Percentiles rank a stretch among this genome's conserved stretches.
These are phyloP conservation scores for Parambassis ranga DNA, from an alignment of 2,797 vertebrate species.

Conservation along the genomic window DNA sequence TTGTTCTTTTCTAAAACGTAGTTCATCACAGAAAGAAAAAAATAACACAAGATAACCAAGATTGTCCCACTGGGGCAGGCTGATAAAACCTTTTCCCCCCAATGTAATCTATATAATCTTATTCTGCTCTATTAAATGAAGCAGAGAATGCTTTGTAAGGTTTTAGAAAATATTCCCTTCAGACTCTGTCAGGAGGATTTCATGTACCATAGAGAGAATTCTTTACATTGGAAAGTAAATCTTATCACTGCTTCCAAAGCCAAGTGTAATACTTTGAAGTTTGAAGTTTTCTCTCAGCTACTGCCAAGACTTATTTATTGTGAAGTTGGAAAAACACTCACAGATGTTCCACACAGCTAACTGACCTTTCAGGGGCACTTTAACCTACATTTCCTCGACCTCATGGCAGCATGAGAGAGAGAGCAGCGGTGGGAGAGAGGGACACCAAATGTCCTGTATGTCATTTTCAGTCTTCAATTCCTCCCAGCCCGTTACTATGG, in stretches of 20 bases:
- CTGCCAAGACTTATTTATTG: neutral
- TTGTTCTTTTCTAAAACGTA: slow-evolving; percentile 30
- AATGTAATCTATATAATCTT: slow-evolving; percentile 48
- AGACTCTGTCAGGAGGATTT: neutral
- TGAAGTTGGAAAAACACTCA: neutral
- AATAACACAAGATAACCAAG: slow-evolving; percentile 33
- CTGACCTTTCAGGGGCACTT: slow-evolving; percentile 28
- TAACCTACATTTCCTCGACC: slow-evolving; percentile 16
- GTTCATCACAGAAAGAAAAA: slow-evolving; percentile 34
- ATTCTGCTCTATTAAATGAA: slow-evolving; percentile 23
- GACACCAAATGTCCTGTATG: slow-evolving; percentile 83
- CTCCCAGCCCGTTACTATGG: slow-evolving; percentile 89
- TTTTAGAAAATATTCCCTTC: slow-evolving; percentile 31
- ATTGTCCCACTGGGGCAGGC: slow-evolving; percentile 9
- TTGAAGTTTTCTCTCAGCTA: slow-evolving; percentile 17
- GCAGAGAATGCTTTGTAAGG: slow-evolving; percentile 24
- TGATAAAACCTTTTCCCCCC: slow-evolving; percentile 34
- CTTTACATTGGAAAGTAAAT: slow-evolving; percentile 20
- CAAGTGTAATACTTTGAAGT: slow-evolving; percentile 3
- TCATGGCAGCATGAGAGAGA: neutral
- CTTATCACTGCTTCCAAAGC: slow-evolving; percentile 26
- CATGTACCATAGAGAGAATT: slow-evolving; percentile 17
- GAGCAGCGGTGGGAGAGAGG: neutral
- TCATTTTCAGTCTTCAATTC: slow-evolving; percentile 93
- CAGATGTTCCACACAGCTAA: neutral